Percentiles rank a stretch among this genome's conserved stretches.
Evolutionary conservation across 2,888 invertebrate genomes (phyloP).

Genomic region (Auanema sp.): DNA sequence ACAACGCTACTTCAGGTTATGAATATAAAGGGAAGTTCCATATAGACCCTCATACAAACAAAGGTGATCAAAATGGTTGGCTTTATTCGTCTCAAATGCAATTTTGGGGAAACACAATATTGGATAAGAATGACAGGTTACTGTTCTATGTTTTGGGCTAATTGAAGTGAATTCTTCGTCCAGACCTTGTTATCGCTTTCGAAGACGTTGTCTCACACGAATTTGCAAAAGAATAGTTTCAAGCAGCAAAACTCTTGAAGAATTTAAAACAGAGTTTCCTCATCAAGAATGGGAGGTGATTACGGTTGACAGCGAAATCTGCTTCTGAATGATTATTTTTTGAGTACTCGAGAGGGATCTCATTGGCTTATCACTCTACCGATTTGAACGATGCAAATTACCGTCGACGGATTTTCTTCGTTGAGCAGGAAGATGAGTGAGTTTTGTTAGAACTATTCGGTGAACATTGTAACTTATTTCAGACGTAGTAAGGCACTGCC

Average conservation of each 20-base stretch:
- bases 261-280: background rate
- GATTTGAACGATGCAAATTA: no score
- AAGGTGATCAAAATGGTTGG: conserved; percentile 57
- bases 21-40: conserved; percentile 42
- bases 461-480: no score
- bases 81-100: conserved; percentile 39
- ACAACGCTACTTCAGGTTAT: conserved; percentile 50
- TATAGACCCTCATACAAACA: conserved; percentile 45
- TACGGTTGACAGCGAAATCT: no score
- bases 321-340: conserved; percentile 11
- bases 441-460: no score
- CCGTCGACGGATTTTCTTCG: no score
- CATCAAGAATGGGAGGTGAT: conserved; percentile 29
- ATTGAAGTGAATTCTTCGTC: conserved; percentile 4
- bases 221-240: conserved; percentile 1
- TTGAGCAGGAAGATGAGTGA: no score
- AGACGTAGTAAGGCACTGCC: conserved; percentile 18
- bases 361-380: no score
- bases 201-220: conserved; percentile 32
- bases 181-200: conserved; percentile 28
- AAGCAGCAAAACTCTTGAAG: no score
- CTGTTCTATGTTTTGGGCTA: conserved; percentile 3
- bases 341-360: background rate
- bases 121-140: conserved; percentile 21
- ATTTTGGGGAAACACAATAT: conserved; percentile 38